Base-by-base conservation (phyloP, 2,113 vertebrate species). In the Nycticryphes semicollaris region DNA sequence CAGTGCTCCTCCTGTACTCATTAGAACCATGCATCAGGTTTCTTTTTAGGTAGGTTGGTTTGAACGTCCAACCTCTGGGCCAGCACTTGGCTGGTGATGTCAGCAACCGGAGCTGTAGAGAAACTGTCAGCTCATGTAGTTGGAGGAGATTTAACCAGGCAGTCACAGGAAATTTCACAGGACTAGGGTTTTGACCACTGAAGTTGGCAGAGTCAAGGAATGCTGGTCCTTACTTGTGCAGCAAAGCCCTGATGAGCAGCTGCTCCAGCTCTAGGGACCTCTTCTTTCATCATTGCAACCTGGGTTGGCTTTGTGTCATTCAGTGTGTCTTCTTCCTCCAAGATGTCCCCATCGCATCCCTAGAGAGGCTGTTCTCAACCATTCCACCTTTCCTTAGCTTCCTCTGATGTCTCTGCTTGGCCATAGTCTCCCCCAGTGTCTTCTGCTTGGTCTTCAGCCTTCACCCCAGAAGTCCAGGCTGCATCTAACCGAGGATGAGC, bases 211-310 rank as follows among this genome's bases (percentile, higher is more conserved):
- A 31, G n/a, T 54, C 2, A 5, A 77, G 57, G 70, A 87, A 30
- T 5, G 3, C 17, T 45, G 54, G 11, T 77, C 11, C 27, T 43
- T 43, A 13, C 43, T 43, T 3, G 4, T 37, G 56, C 64, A 53
- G 84, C 56, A 69, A 53, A 87, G 47, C 54, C 45, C 37, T 78
- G 31, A 3, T 3, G 8, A 59, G 21, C 4, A 5, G 27, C 59
- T 2, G 0, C 0, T 0, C 51, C 5, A 0, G 47, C 35, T 43
- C 56, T 91, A 39, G 21, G 30, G 37, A 68, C 59, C 25, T 69
- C 9, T 48, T 56, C 59, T 47, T 81, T 60, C 21, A 2, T 62
- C 50, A 4, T 67, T 12, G 1, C 28, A 41, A 4, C 30, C 9
- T 66, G 37, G 4, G 10, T 1, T 84, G 75, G 47, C 63, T 53